Evolutionary conservation across 1,140 invertebrate genomes (phyloP).

Genomic region (Platorchestia sp.): DNA sequence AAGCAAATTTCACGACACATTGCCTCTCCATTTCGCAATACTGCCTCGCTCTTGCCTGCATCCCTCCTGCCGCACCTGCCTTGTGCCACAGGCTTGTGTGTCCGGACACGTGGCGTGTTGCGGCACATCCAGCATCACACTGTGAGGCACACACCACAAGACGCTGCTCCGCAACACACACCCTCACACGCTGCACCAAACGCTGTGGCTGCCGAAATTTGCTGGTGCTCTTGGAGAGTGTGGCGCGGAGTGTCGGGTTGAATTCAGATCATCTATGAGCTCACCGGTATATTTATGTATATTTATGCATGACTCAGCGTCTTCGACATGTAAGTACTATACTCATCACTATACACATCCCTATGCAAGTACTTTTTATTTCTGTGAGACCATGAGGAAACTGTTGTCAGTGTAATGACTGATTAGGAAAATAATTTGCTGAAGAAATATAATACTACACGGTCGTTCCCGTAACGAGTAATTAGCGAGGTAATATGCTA

Average conservation of each 20-base stretch:
- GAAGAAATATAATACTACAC: too few species aligned
- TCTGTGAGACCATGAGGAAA: too few species aligned
- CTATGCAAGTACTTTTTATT: too few species aligned
- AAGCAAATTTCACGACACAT: slow-evolving; percentile 41
- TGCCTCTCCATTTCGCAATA: neutral
- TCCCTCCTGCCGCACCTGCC: neutral
- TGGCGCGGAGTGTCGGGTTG: neutral
- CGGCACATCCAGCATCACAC: neutral
- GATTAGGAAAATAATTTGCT: too few species aligned
- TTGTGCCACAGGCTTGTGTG: slow-evolving; percentile 21
- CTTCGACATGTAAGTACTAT: too few species aligned
- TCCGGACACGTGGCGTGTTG: neutral
- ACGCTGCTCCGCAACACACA: neutral
- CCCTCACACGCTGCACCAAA: neutral
- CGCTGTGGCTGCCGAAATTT: neutral
- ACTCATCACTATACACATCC: too few species aligned
- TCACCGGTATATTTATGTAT: neutral
- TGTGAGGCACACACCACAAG: neutral
- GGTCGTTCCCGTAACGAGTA: too few species aligned
- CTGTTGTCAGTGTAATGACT: too few species aligned
- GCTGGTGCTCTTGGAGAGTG: neutral
- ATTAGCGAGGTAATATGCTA: too few species aligned
- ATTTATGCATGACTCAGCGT: too few species aligned
- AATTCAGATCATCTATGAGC: neutral
- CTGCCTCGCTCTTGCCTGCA: neutral